phyloP scores from a whole-genome alignment of 2,888 invertebrate species.

The Chaetogeoica ovagalla region DNA sequence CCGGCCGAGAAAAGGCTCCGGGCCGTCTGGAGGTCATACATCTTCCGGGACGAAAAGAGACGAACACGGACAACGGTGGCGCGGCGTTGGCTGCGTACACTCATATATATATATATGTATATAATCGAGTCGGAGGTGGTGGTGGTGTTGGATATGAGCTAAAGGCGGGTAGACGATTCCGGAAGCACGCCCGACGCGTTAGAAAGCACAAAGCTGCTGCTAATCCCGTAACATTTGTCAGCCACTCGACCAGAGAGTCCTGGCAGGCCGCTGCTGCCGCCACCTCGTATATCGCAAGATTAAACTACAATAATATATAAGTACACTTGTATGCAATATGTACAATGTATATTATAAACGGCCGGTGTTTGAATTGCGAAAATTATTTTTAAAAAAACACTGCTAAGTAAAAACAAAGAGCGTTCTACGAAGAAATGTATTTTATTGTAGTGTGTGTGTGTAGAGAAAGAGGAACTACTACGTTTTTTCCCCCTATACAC shows the following conservation, averaged over 20 bases:
- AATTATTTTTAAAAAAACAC: too few species aligned
- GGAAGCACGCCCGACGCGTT: constrained; percentile 31
- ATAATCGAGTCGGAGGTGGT: too few species aligned
- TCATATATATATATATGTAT: too few species aligned
- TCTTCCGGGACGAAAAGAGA: constrained; percentile 35
- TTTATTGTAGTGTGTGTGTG: too few species aligned
- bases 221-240: constrained; percentile 43
- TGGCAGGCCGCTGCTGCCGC: neutral
- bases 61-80: neutral
- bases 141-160: neutral
- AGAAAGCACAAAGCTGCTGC: constrained; percentile 34
- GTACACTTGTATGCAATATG: too few species aligned
- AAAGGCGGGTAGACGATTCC: neutral
- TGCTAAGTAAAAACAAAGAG: too few species aligned
- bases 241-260: neutral
- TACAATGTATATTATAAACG: too few species aligned
- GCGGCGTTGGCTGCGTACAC: neutral
- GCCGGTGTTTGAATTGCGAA: too few species aligned
- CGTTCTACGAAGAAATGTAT: too few species aligned
- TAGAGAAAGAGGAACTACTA: too few species aligned
- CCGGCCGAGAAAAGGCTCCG: constrained; percentile 10
- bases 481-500: too few species aligned
- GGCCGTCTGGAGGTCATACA: constrained; percentile 39
- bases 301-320: too few species aligned
- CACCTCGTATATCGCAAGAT: neutral